Conservation (phyloP, 2,797 vertebrate species). For the Liparis tanakae region DNA sequence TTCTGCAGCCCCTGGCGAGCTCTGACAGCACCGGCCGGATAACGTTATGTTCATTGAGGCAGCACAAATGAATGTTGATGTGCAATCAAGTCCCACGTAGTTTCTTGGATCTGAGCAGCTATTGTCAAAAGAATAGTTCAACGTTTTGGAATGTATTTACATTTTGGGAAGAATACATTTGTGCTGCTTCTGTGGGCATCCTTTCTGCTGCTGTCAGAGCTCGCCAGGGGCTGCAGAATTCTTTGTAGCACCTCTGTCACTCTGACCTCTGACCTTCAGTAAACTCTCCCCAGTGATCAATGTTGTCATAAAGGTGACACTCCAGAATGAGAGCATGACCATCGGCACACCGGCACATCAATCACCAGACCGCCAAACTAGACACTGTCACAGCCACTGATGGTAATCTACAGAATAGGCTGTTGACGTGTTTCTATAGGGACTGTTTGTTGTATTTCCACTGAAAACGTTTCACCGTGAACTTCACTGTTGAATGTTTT, state of each 20-base stretch:
- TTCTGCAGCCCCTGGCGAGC: constrained; percentile 19
- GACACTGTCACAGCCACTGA: neutral
- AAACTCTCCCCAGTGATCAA: constrained; percentile 36
- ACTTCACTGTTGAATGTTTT: constrained; percentile 6
- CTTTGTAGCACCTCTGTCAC: constrained; percentile 6
- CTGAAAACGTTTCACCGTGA: constrained; percentile 4
- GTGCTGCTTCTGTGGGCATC: neutral
- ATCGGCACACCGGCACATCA: constrained; percentile 14
- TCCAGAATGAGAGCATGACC: constrained; percentile 12
- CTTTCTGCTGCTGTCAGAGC: constrained; percentile 15
- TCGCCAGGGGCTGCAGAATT: constrained; percentile 24
- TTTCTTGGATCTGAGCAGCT: neutral
- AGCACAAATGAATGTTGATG: neutral
- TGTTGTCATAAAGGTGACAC: constrained; percentile 24
- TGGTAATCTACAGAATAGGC: constrained; percentile 19
- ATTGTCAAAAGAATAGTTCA: neutral
- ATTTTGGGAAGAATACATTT: neutral
- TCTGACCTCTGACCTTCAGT: constrained; percentile 35
- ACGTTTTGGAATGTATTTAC: neutral
- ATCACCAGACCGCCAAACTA: constrained; percentile 18
- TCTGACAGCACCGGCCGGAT: constrained; percentile 19
- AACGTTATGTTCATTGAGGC: neutral
- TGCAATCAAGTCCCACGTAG: neutral
- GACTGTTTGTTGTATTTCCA: neutral
- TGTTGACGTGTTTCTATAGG: neutral